phyloP scores from a whole-genome alignment of 2,888 invertebrate genomes.

The Orthonychiurus folsomi region DNA sequence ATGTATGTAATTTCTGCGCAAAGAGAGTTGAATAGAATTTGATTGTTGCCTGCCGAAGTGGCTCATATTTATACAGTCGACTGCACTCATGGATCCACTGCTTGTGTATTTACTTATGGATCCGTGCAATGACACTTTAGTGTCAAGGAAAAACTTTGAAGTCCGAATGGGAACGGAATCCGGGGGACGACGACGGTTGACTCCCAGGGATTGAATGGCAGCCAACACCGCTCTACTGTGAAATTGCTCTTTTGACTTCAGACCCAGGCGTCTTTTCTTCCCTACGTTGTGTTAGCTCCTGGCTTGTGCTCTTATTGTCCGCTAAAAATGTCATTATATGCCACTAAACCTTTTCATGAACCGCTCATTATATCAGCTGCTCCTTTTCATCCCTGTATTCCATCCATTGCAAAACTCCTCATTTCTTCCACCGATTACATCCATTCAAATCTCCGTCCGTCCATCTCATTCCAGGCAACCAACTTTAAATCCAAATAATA shows the following conservation, averaged over 20 bases:
- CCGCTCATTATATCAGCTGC: constrained; percentile 30
- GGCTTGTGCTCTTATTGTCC: constrained; percentile 38
- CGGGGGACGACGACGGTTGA: background rate
- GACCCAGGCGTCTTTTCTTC: constrained; percentile 23
- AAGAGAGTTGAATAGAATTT: background rate
- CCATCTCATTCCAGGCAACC: too few species aligned
- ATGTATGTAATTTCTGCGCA: too few species aligned
- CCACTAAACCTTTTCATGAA: constrained; percentile 24
- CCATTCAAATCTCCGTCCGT: background rate
- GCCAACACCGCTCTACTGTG: constrained; percentile 29
- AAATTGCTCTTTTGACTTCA: constrained; percentile 38
- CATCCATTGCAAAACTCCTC: constrained; percentile 10
- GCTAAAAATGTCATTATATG: constrained; percentile 20
- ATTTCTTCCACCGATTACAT: constrained; percentile 11
- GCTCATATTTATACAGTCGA: background rate
- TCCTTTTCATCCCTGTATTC: constrained; percentile 7
- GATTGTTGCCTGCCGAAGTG: background rate
- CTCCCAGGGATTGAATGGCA: background rate
- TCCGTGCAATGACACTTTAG: background rate
- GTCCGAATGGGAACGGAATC: background rate
- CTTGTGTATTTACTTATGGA: background rate
- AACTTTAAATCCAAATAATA: background rate
- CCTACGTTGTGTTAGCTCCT: constrained; percentile 7
- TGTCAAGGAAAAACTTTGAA: background rate
- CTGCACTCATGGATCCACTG: background rate